These are phyloP conservation scores for Thamnophis elegans DNA, from an alignment of 2,797 vertebrate species.

Conservation along the genomic window DNA sequence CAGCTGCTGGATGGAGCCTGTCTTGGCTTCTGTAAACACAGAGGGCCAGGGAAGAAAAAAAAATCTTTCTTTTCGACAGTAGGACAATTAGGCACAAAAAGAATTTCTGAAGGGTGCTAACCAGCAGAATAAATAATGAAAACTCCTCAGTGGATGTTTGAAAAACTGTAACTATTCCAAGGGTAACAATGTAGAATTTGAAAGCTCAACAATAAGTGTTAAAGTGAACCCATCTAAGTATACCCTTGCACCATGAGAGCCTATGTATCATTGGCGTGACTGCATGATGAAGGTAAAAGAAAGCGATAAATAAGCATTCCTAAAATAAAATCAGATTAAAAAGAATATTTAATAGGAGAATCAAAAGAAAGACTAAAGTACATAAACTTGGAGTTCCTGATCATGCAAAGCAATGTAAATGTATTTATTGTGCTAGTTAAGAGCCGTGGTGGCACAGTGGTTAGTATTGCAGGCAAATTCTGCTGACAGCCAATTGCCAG, in stretches of 20 bases:
- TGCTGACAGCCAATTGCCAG: not conserved
- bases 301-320: not conserved
- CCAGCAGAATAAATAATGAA: conserved; percentile 17
- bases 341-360: not conserved
- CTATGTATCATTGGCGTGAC: not conserved
- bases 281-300: not conserved
- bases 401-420: not conserved
- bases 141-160: not conserved
- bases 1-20: conserved; percentile 1
- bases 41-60: not conserved
- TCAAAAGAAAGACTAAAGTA: not conserved
- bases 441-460: not conserved
- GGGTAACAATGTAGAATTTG: not conserved
- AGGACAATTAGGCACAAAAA: conserved; percentile 4
- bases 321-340: not conserved
- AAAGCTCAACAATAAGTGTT: conserved; percentile 1
- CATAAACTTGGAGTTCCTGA: not conserved
- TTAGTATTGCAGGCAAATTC: not conserved
- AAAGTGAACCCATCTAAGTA: not conserved
- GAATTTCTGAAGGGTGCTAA: conserved; percentile 17
- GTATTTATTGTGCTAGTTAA: not conserved
- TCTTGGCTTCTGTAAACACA: conserved; percentile 1
- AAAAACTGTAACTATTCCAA: conserved; percentile 22
- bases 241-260: not conserved
- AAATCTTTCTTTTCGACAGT: not conserved